phyloP scores from a whole-genome alignment of 2,113 vertebrate species.

The Myanophis thanlyinensis region DNA sequence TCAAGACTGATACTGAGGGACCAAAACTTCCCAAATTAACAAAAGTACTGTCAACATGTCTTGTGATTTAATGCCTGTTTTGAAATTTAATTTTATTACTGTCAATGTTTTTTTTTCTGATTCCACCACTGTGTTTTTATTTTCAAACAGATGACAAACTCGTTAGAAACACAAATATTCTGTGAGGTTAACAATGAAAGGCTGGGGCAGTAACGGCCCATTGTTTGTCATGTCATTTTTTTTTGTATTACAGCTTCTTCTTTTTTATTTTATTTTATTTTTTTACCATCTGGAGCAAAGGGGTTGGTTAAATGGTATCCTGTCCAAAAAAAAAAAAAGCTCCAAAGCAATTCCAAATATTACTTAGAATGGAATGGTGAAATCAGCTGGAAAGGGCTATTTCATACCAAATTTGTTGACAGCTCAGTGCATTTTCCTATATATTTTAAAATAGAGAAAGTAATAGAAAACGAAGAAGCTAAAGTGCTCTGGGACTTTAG shows the following conservation, averaged over 20 bases:
- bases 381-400: not conserved
- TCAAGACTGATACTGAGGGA: constrained; percentile 4
- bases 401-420: not conserved
- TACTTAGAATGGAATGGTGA: not conserved
- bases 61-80: not conserved
- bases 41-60: constrained; percentile 11
- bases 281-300: too few relatives aligned
- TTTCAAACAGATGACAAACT: not conserved
- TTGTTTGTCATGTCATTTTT: not conserved
- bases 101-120: not conserved
- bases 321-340: not conserved
- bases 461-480: not conserved
- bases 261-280: not conserved
- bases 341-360: not conserved
- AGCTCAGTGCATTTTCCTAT: not conserved
- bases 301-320: not conserved
- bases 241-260: not conserved
- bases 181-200: not conserved
- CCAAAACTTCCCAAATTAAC: constrained; percentile 16
- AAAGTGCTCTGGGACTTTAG: not conserved
- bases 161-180: not conserved
- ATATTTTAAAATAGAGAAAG: not conserved
- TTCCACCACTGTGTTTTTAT: not conserved
- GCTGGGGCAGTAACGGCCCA: not conserved
- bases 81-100: constrained; percentile 19